These are phyloP conservation scores for Brassicogethes aeneus DNA, from an alignment of 2,888 invertebrate genomes.

Conservation along the genomic window DNA sequence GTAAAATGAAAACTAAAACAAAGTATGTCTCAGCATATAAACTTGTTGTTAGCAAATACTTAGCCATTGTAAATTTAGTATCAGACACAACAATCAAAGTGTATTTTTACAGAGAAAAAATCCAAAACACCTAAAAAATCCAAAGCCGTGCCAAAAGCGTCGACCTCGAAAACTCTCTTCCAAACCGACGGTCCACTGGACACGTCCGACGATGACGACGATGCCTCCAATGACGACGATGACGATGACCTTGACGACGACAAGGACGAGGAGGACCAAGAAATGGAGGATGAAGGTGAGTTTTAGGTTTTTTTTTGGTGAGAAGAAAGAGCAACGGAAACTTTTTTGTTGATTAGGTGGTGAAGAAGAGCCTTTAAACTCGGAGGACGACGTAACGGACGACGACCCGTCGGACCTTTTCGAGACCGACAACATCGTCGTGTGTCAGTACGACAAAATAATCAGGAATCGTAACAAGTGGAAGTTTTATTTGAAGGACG, in stretches of 20 bases:
- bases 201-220: conserved; percentile 68
- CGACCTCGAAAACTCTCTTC: no score
- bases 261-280: conserved; percentile 50
- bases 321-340: not conserved
- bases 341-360: conserved; percentile 15
- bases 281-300: conserved; percentile 37
- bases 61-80: no score
- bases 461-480: conserved; percentile 97
- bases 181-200: conserved; percentile 51
- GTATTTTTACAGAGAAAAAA: no score
- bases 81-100: no score
- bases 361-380: conserved; percentile 84
- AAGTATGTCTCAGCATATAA: no score
- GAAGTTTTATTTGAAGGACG: conserved; percentile 99
- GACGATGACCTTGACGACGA: conserved; percentile 58
- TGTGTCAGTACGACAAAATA: conserved; percentile 99
- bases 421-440: conserved; percentile 98
- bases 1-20: no score
- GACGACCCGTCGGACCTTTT: conserved; percentile 92
- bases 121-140: no score
- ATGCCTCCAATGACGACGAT: conserved; percentile 55
- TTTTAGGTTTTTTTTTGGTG: not conserved
- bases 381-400: conserved; percentile 95
- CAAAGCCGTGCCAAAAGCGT: no score
- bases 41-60: no score